These are phyloP conservation scores for Rhinophrynus dorsalis DNA, from an alignment of 2,797 vertebrate genomes.

Conservation along the genomic window DNA sequence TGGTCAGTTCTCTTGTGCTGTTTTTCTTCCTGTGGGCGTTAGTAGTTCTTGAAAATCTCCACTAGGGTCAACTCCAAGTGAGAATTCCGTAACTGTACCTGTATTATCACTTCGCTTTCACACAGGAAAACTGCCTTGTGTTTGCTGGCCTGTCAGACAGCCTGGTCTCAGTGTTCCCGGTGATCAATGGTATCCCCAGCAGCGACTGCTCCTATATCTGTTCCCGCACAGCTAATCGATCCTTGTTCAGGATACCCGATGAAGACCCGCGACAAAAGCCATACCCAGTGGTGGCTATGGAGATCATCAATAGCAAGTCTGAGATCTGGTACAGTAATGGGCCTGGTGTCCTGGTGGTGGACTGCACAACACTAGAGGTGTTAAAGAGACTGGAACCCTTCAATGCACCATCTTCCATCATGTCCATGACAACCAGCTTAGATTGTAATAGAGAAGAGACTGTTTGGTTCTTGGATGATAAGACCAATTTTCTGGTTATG, in stretches of 20 bases:
- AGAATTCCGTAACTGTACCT: not conserved
- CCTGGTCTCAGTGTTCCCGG: slow-evolving; percentile 78
- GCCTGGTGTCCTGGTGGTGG: slow-evolving; percentile 83
- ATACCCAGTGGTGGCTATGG: slow-evolving; percentile 82
- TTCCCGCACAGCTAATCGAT: slow-evolving; percentile 87
- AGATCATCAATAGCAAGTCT: slow-evolving; percentile 73
- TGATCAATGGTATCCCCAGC: slow-evolving; percentile 75
- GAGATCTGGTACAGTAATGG: slow-evolving; percentile 95
- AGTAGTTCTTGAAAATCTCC: too few species aligned
- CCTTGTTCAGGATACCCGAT: slow-evolving; percentile 78
- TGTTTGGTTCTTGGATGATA: slow-evolving; percentile 86
- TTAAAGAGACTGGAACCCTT: slow-evolving; percentile 83
- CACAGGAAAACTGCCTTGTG: slow-evolving; percentile 78
- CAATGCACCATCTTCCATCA: slow-evolving; percentile 68
- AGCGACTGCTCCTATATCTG: slow-evolving; percentile 86
- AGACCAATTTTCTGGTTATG: slow-evolving; percentile 82
- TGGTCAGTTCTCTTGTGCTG: too few species aligned
- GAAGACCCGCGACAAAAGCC: slow-evolving; percentile 86
- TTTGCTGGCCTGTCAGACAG: slow-evolving; percentile 90
- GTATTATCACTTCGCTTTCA: not conserved
- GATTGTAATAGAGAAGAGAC: slow-evolving; percentile 85
- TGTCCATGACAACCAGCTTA: slow-evolving; percentile 74
- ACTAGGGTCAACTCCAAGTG: too few species aligned
- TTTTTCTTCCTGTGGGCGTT: too few species aligned
- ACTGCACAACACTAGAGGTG: slow-evolving; percentile 74